A percentile compares a stretch with the other conserved stretches of the same genome.
Evolutionary conservation across 2,113 vertebrate genomes (phyloP).

Genomic region (Carettochelys insculpta): DNA sequence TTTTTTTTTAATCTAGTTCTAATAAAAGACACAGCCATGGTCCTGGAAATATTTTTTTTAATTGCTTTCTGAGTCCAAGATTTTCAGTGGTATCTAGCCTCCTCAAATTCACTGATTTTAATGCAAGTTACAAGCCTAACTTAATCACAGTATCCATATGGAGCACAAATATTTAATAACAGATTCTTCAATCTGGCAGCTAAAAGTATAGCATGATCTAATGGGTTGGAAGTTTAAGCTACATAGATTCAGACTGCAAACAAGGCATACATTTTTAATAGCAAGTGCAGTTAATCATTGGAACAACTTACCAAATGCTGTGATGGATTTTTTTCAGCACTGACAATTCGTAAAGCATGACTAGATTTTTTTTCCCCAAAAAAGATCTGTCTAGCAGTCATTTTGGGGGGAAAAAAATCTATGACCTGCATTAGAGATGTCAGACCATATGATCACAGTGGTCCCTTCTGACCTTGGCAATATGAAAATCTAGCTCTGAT

Average conservation of each 20-base stretch:
- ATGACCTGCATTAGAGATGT: not conserved
- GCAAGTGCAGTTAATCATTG: not conserved
- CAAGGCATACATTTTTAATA: not conserved
- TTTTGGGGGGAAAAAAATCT: not conserved
- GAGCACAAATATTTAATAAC: not conserved
- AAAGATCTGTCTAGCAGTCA: not conserved
- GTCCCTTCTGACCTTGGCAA: not conserved
- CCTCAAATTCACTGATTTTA: not conserved
- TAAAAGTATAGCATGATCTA: not conserved
- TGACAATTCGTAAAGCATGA: not conserved
- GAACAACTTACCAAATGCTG: not conserved
- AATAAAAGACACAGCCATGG: not conserved
- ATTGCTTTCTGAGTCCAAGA: not conserved
- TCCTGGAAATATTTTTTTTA: not conserved
- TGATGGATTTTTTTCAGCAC: not conserved
- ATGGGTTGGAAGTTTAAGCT: not conserved
- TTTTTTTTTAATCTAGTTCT: not conserved
- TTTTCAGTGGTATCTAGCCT: not conserved
- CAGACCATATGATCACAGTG: not conserved
- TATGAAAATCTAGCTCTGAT: no score
- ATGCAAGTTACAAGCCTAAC: not conserved
- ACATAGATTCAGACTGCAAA: not conserved
- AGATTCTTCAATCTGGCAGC: not conserved
- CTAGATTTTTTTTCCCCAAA: not conserved
- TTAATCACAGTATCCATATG: not conserved